Conservation (phyloP, 2,888 invertebrate species). For the Pseudococcus jackbeardsleyi region DNA sequence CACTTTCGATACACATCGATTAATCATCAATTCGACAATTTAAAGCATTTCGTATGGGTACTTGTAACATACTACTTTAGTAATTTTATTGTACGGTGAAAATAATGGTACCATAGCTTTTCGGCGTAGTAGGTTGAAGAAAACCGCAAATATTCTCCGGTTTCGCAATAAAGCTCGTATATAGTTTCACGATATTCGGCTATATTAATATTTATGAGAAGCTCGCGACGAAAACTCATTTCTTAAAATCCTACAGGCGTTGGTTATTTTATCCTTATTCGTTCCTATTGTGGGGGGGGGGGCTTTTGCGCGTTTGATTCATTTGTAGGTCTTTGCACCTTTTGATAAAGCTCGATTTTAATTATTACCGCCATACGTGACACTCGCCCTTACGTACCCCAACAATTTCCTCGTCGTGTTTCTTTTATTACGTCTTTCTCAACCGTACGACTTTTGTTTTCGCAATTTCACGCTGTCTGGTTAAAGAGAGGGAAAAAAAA, state of each 20-base stretch:
- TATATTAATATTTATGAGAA: slow-evolving; percentile 36
- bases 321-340: slow-evolving; percentile 16
- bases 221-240: slow-evolving; percentile 38
- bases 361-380: slow-evolving; percentile 22
- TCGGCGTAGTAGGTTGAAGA: background rate
- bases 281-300: background rate
- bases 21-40: background rate
- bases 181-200: slow-evolving; percentile 25
- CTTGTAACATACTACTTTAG: background rate
- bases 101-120: background rate
- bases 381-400: background rate
- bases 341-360: slow-evolving; percentile 14
- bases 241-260: slow-evolving; percentile 41
- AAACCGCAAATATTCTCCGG: background rate
- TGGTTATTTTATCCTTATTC: slow-evolving; percentile 26
- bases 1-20: background rate
- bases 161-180: slow-evolving; percentile 16
- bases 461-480: background rate
- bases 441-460: background rate
- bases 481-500: background rate
- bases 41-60: background rate
- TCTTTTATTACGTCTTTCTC: background rate
- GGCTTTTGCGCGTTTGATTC: slow-evolving; percentile 3
- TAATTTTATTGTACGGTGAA: background rate
- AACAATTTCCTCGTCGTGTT: background rate